phyloP scores from a whole-genome alignment of 1,140 invertebrate species.

The Sitobion miscanthi region DNA sequence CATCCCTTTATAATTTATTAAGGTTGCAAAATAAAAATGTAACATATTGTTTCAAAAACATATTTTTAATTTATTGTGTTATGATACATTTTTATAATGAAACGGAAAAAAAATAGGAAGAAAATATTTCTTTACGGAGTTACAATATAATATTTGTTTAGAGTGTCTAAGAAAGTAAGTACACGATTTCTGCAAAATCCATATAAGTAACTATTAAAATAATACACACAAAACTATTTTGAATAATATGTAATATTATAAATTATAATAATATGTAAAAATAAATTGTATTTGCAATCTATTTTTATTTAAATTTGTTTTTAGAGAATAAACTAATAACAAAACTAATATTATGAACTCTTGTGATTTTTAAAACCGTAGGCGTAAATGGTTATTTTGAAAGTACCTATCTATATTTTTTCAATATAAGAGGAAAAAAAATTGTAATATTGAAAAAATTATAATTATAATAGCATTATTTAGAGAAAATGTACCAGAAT shows the following conservation, averaged over 20 bases:
- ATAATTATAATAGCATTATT: not conserved
- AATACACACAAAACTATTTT: not conserved
- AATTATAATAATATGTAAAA: not conserved
- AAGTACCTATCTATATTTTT: too few relatives aligned
- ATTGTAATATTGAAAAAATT: not conserved
- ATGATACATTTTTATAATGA: not conserved
- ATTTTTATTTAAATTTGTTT: not conserved
- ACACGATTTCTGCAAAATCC: not conserved
- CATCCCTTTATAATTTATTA: not conserved
- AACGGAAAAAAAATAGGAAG: not conserved
- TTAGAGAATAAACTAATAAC: not conserved
- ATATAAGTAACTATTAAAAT: not conserved
- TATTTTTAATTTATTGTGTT: not conserved
- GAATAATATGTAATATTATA: too few relatives aligned
- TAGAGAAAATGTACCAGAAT: not conserved
- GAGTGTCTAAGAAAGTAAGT: not conserved
- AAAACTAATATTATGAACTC: not conserved
- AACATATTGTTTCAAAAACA: not conserved
- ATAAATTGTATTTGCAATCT: not conserved
- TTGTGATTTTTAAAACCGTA: not conserved
- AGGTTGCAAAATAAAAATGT: not conserved
- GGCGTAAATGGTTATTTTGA: not conserved
- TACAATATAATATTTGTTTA: not conserved
- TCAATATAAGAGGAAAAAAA: not conserved
- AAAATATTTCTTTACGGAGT: not conserved